Evolutionary conservation across 1,140 invertebrate genomes (phyloP), one percentile per base, ranked within the genome.

Genomic region (Penaeus japonicus): DNA sequence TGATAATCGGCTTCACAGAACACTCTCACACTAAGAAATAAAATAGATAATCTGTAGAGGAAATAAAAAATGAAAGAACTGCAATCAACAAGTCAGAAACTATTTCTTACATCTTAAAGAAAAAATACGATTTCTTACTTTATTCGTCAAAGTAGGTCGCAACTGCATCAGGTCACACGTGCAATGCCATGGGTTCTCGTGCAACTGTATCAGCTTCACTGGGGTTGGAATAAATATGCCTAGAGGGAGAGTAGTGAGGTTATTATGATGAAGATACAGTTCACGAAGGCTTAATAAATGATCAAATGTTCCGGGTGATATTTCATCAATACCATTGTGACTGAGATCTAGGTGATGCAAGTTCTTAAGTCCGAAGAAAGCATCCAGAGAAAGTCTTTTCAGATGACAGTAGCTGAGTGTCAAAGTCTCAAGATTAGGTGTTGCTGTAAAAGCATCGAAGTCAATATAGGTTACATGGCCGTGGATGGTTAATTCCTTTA

Each of bases 111-210:
- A 70, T 32, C 4, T 32, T 20, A 5, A 22, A 20, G 39, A 32
- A 15, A 83, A n/a, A 70, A 47, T 54, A 39, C 10, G 32, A 54
- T 22, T n/a, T 20, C 30, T 35, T 70, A 90, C 89, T 82, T 90
- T 90, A 35, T 90, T 90, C 1, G 89, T 90, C 7, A 90, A 32
- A 24, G 85, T 65, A 2, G 89, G 89, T 35, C 70, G 53, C 78
- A 90, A 17, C 73, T 90, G 89, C 4, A 84, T 55, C 7, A 90
- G 73, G 55, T 84, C 80, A 47, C 89, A 90, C 32, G 89, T 79
- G 32, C 89, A 90, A 57, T 90, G 85, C 89, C 89, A 90, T 5
- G 89, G 89, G 53, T 90, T 90, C 35, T 87, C 53, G 7, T 90
- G 79, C 47, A 90, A 55, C 53, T 90, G 89, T 5, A 90, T 79